A percentile compares a stretch with the other conserved stretches of the same genome.
Conservation (phyloP, 2,113 vertebrate species). For the Panthera leo region DNA sequence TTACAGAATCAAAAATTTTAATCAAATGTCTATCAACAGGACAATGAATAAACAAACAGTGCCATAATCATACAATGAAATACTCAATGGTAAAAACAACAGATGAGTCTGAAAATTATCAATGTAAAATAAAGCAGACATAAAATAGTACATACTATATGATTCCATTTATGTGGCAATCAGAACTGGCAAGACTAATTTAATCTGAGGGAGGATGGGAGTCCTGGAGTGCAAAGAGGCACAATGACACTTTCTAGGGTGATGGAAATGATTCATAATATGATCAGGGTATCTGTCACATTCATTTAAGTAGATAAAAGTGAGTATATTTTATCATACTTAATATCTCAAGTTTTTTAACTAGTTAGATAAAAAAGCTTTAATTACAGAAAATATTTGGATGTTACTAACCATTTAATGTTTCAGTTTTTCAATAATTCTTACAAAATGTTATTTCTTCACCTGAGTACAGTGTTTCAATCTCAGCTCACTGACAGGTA, state of each 20-base stretch:
- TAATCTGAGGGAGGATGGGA: not conserved
- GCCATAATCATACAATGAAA: not conserved
- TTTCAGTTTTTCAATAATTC: not conserved
- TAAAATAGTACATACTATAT: not conserved
- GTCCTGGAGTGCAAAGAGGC: not conserved
- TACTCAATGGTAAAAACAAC: not conserved
- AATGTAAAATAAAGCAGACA: not conserved
- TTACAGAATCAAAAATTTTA: not conserved
- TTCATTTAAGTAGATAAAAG: not conserved
- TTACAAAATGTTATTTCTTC: not conserved
- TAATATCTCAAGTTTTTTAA: not conserved
- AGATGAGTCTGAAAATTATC: not conserved
- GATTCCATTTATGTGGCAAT: not conserved
- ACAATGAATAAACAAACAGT: not conserved
- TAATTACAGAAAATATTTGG: not conserved
- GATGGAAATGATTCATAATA: not conserved
- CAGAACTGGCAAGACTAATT: not conserved
- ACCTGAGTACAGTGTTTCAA: not conserved
- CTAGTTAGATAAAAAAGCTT: not conserved
- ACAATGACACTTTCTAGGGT: not conserved
- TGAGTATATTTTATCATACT: not conserved
- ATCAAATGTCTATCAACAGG: not conserved
- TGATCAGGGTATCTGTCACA: not conserved
- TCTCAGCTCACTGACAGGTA: not conserved
- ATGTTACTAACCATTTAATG: not conserved